Conservation (phyloP, 2,888 invertebrate genomes). For the Tribolium freemani region DNA sequence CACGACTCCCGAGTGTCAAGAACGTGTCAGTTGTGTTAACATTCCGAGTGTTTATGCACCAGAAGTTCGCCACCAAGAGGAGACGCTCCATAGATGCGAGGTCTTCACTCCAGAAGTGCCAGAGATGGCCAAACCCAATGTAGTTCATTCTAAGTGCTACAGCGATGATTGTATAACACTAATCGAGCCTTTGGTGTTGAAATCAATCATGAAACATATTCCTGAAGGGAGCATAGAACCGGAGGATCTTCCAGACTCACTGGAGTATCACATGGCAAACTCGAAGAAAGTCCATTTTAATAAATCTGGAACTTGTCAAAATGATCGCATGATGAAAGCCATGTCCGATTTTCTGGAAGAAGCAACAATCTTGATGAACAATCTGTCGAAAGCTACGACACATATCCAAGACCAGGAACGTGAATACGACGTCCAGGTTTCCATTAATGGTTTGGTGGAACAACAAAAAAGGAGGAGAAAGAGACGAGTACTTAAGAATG, state of each 20-base stretch:
- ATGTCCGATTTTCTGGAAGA: slow-evolving; percentile 67
- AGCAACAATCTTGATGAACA: slow-evolving; percentile 65
- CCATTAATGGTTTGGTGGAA: slow-evolving; percentile 52
- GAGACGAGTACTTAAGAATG: slow-evolving; percentile 33
- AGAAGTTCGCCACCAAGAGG: slow-evolving; percentile 52
- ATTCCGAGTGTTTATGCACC: slow-evolving; percentile 57
- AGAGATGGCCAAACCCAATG: slow-evolving; percentile 41
- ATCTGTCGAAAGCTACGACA: slow-evolving; percentile 57
- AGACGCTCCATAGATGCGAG: slow-evolving; percentile 41
- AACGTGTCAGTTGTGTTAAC: slow-evolving; percentile 44
- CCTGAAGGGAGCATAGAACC: slow-evolving; percentile 26
- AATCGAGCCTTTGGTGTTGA: slow-evolving; percentile 56
- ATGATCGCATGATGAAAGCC: slow-evolving; percentile 61
- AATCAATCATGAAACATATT: slow-evolving; percentile 57
- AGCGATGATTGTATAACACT: slow-evolving; percentile 49
- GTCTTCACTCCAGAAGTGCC: slow-evolving; percentile 51
- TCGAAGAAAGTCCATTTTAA: slow-evolving; percentile 59
- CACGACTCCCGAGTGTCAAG: slow-evolving; percentile 30
- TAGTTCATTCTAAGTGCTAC: slow-evolving; percentile 39
- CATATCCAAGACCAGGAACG: slow-evolving; percentile 49
- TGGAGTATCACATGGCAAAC: slow-evolving; percentile 56
- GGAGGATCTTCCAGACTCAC: slow-evolving; percentile 54
- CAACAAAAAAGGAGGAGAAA: slow-evolving; percentile 24
- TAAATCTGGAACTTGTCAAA: slow-evolving; percentile 44
- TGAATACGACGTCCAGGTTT: slow-evolving; percentile 62